Conservation (phyloP, 2,797 vertebrate genomes). For the Melanotaenia nigrans region DNA sequence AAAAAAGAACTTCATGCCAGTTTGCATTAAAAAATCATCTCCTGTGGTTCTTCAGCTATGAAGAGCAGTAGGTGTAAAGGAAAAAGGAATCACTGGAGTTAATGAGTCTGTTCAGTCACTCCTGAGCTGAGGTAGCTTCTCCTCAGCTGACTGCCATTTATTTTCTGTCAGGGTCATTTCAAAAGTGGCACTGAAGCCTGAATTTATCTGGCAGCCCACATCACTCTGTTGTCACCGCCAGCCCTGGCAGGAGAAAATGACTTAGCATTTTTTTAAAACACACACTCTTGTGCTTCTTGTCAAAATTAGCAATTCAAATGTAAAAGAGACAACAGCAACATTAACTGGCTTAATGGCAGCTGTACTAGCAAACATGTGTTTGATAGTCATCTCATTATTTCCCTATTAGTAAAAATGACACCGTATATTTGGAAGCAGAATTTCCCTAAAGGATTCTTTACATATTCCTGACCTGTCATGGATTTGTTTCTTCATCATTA, state of each 20-base stretch:
- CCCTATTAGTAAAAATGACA: slow-evolving; percentile 53
- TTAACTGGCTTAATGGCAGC: slow-evolving; percentile 68
- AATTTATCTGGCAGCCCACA: slow-evolving; percentile 52
- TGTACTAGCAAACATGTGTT: slow-evolving; percentile 43
- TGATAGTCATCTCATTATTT: slow-evolving; percentile 74
- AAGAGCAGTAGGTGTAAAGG: slow-evolving; percentile 11
- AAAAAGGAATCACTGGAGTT: slow-evolving; percentile 22
- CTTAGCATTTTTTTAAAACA: slow-evolving; percentile 18
- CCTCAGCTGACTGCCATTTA: slow-evolving; percentile 40
- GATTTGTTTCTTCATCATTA: slow-evolving; percentile 1
- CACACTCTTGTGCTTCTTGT: slow-evolving; percentile 11
- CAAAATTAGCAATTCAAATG: slow-evolving; percentile 50
- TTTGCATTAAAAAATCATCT: slow-evolving; percentile 12
- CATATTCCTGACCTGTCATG: neutral
- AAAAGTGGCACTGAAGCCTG: slow-evolving; percentile 55
- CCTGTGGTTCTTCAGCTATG: neutral
- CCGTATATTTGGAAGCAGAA: slow-evolving; percentile 4
- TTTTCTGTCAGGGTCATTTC: slow-evolving; percentile 55
- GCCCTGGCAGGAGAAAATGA: slow-evolving; percentile 48
- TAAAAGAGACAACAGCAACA: slow-evolving; percentile 65
- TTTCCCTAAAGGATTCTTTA: slow-evolving; percentile 9
- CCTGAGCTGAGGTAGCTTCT: slow-evolving; percentile 45
- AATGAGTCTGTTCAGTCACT: slow-evolving; percentile 44
- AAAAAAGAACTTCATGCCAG: slow-evolving; percentile 11
- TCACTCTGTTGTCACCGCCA: slow-evolving; percentile 44